These are phyloP conservation scores for Hippocampus barbouri DNA, from an alignment of 2,113 vertebrate genomes.

Conservation along the genomic window DNA sequence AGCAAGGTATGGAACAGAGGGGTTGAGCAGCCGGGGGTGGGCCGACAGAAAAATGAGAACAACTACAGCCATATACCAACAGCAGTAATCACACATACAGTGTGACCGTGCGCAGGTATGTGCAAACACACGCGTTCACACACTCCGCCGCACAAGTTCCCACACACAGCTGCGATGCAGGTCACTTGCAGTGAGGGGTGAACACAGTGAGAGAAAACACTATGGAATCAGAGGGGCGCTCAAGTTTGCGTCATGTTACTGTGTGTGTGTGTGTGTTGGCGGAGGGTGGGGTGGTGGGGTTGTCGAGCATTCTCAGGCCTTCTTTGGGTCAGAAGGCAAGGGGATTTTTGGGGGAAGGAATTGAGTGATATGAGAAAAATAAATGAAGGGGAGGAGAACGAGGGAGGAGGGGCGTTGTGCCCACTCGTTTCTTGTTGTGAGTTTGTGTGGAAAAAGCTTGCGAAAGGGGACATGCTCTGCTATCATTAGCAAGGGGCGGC, in stretches of 20 bases:
- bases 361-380: conserved; percentile 69
- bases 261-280: conserved; percentile 5
- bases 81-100: conserved; percentile 4
- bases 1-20: not conserved
- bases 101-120: conserved; percentile 44
- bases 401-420: conserved; percentile 54
- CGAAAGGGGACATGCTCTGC: conserved; percentile 75
- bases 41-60: not conserved
- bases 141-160: conserved; percentile 54
- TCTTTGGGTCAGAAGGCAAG: conserved; percentile 60
- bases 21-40: not conserved
- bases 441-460: conserved; percentile 78
- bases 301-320: conserved; percentile 61
- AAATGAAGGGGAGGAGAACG: conserved; percentile 47
- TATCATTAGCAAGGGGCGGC: conserved; percentile 73
- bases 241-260: conserved; percentile 24
- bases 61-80: not conserved
- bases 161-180: conserved; percentile 68
- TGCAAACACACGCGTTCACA: conserved; percentile 41
- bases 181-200: conserved; percentile 55
- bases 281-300: not conserved
- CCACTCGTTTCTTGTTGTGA: conserved; percentile 53
- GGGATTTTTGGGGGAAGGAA: conserved; percentile 65
- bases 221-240: conserved; percentile 30
- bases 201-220: conserved; percentile 44